Base-by-base conservation (phyloP, 2,797 vertebrate genomes). In the Macropodus opercularis region DNA sequence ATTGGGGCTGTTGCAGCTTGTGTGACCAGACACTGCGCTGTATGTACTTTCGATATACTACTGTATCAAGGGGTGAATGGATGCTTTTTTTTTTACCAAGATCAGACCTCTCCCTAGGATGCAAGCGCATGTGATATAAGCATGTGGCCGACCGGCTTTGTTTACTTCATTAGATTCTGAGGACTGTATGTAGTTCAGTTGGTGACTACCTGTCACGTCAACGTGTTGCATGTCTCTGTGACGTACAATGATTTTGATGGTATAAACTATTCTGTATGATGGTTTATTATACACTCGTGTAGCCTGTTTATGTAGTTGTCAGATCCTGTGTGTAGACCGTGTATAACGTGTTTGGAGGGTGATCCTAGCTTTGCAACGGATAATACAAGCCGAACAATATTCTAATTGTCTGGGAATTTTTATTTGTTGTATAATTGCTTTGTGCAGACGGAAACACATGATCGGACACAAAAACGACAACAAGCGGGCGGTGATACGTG, bases 201-300 rank as follows among this genome's bases (percentile, higher is more conserved):
- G 55, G 27, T 67, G 68, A 78, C 66, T 48, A 17, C 31, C 39
- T 66, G 64, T 69, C 39, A 52, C 77, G 73, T 83, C 46, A 56
- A 59, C 66, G 52, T 63, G 65, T 83, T 83, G 79, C 83, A 80
- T 90, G 78, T 81, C 80, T 83, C 71, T 85, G 75, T 87, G 78
- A 85, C 80, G 72, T 87, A 87, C 56, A 70, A 47, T 75, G 53
- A 53, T 79, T 35, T 71, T 69, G 69, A 66, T 39, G 41, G 65
- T 69, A 69, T 71, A 76, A 77, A 77, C 61, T 47, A 70, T 76
- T 64, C 38, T 75, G 46, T 84, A 75, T 39, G 49, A 72, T 58
- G 61, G 54, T 59, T 44, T 72, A 40, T 67, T 80, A 76, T 81
- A 56, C 41, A 79, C 49, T 78, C 32, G 58, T 87, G 72, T 83